phyloP scores from a whole-genome alignment of 2,888 invertebrate genomes.

The Callosobruchus maculatus region DNA sequence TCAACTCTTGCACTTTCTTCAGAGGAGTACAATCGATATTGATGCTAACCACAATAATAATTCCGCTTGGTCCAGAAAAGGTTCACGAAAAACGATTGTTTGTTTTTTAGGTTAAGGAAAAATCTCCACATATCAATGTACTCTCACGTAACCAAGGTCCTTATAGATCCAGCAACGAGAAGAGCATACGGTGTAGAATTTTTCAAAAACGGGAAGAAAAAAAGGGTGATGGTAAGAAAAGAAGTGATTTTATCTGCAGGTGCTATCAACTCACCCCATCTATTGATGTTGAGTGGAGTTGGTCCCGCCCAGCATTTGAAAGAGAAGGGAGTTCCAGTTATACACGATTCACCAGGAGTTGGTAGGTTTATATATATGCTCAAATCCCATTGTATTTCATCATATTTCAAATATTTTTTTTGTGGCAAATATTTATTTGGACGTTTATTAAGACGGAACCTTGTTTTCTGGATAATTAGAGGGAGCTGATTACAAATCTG shows the following conservation, averaged over 20 bases:
- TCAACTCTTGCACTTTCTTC: too few relatives aligned
- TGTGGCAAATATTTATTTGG: too few relatives aligned
- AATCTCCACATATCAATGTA: slow-evolving; percentile 81
- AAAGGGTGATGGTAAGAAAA: slow-evolving; percentile 64
- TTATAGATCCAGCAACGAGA: slow-evolving; percentile 65
- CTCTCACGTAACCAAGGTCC: slow-evolving; percentile 69
- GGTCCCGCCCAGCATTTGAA: slow-evolving; percentile 73
- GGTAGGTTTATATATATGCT: slow-evolving; percentile 15
- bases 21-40: too few relatives aligned
- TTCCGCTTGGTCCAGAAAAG: too few relatives aligned
- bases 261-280: slow-evolving; percentile 85
- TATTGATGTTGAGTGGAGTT: slow-evolving; percentile 86
- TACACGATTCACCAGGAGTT: slow-evolving; percentile 77
- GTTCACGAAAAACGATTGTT: too few relatives aligned
- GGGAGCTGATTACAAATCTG: too few relatives aligned
- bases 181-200: slow-evolving; percentile 77
- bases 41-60: too few relatives aligned
- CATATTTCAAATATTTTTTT: too few relatives aligned
- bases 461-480: too few relatives aligned
- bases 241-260: slow-evolving; percentile 87
- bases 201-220: slow-evolving; percentile 65
- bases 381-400: neutral
- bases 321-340: slow-evolving; percentile 61
- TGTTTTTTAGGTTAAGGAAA: slow-evolving; percentile 54
- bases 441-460: too few relatives aligned